Evolutionary conservation across 1,140 invertebrate genomes (phyloP).

Genomic region (Cyphomyrmex costatus): DNA sequence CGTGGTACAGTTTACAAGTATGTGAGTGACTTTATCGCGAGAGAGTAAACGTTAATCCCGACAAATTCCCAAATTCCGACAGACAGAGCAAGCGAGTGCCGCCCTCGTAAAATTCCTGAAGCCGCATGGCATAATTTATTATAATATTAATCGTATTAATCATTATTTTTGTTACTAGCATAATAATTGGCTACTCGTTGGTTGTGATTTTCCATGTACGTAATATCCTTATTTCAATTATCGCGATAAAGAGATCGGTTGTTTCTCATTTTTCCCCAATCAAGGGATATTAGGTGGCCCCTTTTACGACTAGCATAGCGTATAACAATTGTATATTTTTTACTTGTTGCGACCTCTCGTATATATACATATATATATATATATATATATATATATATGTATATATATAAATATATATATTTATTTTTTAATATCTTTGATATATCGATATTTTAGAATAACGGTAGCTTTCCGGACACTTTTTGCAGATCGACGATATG

Average conservation of each 20-base stretch:
- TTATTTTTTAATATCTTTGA: slow-evolving; percentile 66
- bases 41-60: slow-evolving; percentile 8
- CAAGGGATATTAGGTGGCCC: slow-evolving; percentile 33
- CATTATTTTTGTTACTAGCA: slow-evolving; percentile 76
- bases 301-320: slow-evolving; percentile 14
- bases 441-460: slow-evolving; percentile 62
- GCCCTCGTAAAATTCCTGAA: slow-evolving; percentile 76
- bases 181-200: slow-evolving; percentile 77
- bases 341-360: slow-evolving; percentile 52
- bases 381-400: slow-evolving; percentile 66
- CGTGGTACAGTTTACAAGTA: background rate
- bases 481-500: slow-evolving; percentile 40
- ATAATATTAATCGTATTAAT: slow-evolving; percentile 73
- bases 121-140: slow-evolving; percentile 79
- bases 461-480: slow-evolving; percentile 41
- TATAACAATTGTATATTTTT: slow-evolving; percentile 61
- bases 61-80: slow-evolving; percentile 67
- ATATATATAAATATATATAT: too few species aligned
- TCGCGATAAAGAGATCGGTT: slow-evolving; percentile 36
- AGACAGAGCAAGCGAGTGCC: slow-evolving; percentile 55
- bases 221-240: slow-evolving; percentile 50
- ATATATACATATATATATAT: slow-evolving; percentile 58
- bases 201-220: slow-evolving; percentile 77
- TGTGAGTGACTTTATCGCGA: background rate
- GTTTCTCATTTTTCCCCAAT: slow-evolving; percentile 7